Evolutionary conservation across 2,797 vertebrate genomes (phyloP).

Genomic region (Sciurus carolinensis): DNA sequence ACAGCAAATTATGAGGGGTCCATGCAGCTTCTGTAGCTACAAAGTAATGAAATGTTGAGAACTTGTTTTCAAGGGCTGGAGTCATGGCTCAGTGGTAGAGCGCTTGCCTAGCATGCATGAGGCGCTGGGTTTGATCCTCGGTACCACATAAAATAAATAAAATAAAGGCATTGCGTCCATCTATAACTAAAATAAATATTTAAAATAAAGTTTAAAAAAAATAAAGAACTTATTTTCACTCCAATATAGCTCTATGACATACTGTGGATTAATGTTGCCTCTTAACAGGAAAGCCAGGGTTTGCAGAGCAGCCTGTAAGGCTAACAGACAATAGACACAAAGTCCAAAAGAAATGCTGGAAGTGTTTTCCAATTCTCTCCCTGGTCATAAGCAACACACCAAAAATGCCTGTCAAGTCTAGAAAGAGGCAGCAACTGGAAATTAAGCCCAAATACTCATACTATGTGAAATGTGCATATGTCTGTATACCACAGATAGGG

Average conservation of each 20-base stretch:
- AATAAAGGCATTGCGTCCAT: too few relatives aligned
- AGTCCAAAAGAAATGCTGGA: background rate
- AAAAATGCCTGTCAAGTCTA: background rate
- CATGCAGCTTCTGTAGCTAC: background rate
- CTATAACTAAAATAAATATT: too few relatives aligned
- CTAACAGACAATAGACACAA: background rate
- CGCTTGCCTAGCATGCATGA: too few relatives aligned
- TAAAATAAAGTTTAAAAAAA: too few relatives aligned
- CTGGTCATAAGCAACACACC: background rate
- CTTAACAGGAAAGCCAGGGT: background rate
- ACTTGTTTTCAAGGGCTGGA: background rate
- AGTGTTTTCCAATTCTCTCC: background rate
- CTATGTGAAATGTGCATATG: background rate
- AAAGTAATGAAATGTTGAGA: background rate
- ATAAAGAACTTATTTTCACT: background rate
- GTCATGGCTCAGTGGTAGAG: too few relatives aligned
- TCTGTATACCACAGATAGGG: background rate
- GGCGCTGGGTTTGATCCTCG: too few relatives aligned
- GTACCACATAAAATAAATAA: too few relatives aligned
- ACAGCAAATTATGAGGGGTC: too few relatives aligned
- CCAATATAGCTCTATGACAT: fast-evolving
- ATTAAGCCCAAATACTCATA: background rate
- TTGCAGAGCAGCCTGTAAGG: background rate
- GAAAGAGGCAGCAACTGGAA: background rate
- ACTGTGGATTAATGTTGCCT: background rate